These are phyloP conservation scores for Heliopora coerulea DNA, from an alignment of 92 coral and sea anemone genomes.

Conservation along the genomic window DNA sequence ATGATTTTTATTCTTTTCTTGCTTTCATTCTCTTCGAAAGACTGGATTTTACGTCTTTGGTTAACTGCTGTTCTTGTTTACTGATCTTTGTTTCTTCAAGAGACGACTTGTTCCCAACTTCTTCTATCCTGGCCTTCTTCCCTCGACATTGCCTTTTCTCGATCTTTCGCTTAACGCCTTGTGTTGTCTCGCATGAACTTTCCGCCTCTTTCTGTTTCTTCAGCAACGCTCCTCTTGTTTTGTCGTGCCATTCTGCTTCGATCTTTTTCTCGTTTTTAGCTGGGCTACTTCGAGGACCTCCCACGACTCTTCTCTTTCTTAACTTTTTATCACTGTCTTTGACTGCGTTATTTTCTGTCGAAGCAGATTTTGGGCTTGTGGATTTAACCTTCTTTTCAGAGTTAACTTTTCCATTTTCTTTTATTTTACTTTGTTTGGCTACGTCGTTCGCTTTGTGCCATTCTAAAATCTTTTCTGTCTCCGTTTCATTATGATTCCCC, in stretches of 20 bases:
- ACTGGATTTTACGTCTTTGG: neutral
- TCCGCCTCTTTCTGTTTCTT: conserved; percentile 21
- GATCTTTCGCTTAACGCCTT: conserved; percentile 8
- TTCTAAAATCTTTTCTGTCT: conserved; percentile 14
- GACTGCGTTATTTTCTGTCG: neutral
- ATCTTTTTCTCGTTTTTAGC: neutral
- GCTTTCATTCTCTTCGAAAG: conserved; percentile 21
- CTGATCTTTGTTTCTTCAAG: neutral
- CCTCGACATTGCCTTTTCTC: conserved; percentile 13
- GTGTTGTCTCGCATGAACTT: neutral
- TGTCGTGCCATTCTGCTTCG: neutral
- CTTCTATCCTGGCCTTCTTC: neutral
- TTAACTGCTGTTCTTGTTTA: neutral
- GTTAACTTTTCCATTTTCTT: neutral
- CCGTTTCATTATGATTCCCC: conserved; percentile 8
- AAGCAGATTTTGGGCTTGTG: neutral
- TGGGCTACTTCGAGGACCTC: conserved; percentile 7
- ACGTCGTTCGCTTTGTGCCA: neutral
- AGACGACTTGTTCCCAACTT: neutral
- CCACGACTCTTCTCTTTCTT: neutral
- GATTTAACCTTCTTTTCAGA: neutral
- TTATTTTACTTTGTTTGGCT: neutral
- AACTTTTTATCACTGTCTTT: conserved; percentile 1
- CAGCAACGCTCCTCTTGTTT: conserved; percentile 23
- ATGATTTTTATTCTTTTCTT: neutral